phyloP scores from a whole-genome alignment of 2,888 invertebrate genomes.

The Cotesia congregata region DNA sequence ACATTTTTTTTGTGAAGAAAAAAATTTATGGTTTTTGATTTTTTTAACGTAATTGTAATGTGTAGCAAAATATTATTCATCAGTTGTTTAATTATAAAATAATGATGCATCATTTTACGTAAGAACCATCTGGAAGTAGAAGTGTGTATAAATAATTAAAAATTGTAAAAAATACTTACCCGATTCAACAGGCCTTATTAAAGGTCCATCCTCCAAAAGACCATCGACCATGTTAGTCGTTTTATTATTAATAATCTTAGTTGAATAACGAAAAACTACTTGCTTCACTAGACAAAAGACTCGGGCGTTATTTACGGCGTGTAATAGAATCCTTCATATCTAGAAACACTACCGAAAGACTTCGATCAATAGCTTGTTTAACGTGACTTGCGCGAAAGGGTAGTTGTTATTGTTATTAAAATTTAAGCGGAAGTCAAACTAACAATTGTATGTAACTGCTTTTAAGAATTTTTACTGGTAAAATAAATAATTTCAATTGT shows the following conservation, averaged over 20 bases:
- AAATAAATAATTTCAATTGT: neutral
- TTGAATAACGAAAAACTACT: constrained; percentile 36
- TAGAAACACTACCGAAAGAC: constrained; percentile 49
- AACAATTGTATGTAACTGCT: neutral
- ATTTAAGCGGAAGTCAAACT: neutral
- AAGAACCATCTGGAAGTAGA: neutral
- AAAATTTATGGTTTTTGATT: too few species aligned
- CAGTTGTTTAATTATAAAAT: neutral
- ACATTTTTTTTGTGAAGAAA: too few species aligned
- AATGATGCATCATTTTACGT: neutral
- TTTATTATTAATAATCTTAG: constrained; percentile 40
- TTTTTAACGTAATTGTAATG: too few species aligned
- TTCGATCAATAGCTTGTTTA: constrained; percentile 63
- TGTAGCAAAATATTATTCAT: neutral
- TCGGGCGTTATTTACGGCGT: constrained; percentile 58
- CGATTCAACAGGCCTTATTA: constrained; percentile 65
- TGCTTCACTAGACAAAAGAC: constrained; percentile 14
- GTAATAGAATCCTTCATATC: constrained; percentile 51
- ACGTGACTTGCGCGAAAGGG: constrained; percentile 60
- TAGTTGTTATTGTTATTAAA: constrained; percentile 30
- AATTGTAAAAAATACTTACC: constrained; percentile 58
- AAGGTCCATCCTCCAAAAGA: constrained; percentile 65
- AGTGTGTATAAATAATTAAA: neutral
- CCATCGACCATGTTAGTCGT: constrained; percentile 64
- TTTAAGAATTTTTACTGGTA: neutral